Evolutionary conservation across 2,113 vertebrate genomes (phyloP).

Genomic region (Danio rerio): DNA sequence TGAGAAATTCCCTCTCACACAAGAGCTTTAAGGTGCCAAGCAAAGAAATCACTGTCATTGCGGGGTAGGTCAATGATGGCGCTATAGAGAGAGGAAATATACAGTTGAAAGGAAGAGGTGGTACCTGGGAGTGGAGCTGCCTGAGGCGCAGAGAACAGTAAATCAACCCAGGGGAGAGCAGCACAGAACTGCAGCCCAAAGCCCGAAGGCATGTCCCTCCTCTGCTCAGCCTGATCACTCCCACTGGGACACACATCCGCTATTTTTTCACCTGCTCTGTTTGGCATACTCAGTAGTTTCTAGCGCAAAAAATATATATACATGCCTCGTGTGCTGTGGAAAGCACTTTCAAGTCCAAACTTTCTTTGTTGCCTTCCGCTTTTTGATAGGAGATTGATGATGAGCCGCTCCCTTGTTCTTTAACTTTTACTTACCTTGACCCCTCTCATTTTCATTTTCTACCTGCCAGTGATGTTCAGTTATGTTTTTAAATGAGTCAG

Average conservation of each 20-base stretch:
- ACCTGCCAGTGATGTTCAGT: not conserved
- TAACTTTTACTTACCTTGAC: not conserved
- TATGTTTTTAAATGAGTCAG: not conserved
- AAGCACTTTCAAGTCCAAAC: conserved; percentile 5
- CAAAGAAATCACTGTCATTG: conserved; percentile 48
- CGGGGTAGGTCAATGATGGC: conserved; percentile 47
- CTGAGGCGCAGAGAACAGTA: conserved; percentile 45
- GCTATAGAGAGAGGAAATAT: conserved; percentile 45
- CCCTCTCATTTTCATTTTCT: not conserved
- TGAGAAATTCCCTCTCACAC: conserved; percentile 33
- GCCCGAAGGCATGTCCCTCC: conserved; percentile 45
- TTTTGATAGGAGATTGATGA: not conserved
- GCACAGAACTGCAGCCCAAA: conserved; percentile 26
- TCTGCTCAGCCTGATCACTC: conserved; percentile 16
- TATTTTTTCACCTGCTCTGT: conserved; percentile 3
- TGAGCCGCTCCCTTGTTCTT: not conserved
- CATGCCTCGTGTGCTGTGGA: conserved; percentile 7
- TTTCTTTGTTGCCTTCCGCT: conserved; percentile 16
- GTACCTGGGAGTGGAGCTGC: conserved; percentile 42
- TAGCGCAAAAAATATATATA: conserved; percentile 17
- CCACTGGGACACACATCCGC: not conserved
- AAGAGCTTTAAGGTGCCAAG: conserved; percentile 37
- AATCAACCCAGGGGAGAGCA: conserved; percentile 50
- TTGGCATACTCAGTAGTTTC: conserved; percentile 35
- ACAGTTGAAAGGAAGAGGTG: conserved; percentile 50